A percentile compares a stretch with the other conserved stretches of the same genome.
phyloP scores from a whole-genome alignment of 1,140 invertebrate genomes.

The Drosophila mauritiana region DNA sequence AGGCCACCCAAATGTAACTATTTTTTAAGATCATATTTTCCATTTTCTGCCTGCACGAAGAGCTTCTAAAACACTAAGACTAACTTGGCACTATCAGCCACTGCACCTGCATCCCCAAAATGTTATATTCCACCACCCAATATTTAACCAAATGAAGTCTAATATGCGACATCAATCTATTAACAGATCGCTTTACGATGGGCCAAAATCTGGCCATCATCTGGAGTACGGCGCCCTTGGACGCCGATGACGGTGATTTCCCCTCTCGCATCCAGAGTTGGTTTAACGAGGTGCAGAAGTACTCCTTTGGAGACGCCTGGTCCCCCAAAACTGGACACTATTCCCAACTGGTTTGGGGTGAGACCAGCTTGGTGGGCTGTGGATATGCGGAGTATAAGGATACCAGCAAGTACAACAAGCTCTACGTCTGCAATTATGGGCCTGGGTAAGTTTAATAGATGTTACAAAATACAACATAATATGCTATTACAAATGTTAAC shows the following conservation, averaged over 20 bases:
- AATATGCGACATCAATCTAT: neutral
- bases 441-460: slow-evolving; percentile 87
- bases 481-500: too few species aligned
- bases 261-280: slow-evolving; percentile 90
- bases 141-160: neutral
- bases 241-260: slow-evolving; percentile 89
- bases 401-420: slow-evolving; percentile 89
- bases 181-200: slow-evolving; percentile 89
- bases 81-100: slow-evolving; percentile 45
- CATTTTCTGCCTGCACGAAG: slow-evolving; percentile 30
- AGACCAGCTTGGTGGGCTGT: slow-evolving; percentile 91
- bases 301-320: slow-evolving; percentile 88
- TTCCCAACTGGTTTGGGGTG: slow-evolving; percentile 93
- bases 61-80: slow-evolving; percentile 76
- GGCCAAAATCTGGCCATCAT: slow-evolving; percentile 93
- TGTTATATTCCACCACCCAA: neutral
- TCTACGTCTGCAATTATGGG: slow-evolving; percentile 95
- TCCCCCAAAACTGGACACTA: slow-evolving; percentile 91
- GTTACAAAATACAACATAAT: too few species aligned
- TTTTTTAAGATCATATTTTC: slow-evolving; percentile 28
- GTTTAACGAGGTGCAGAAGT: slow-evolving; percentile 92
- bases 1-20: neutral
- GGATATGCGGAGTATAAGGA: slow-evolving; percentile 93
- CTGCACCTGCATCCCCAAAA: neutral
- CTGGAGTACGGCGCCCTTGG: slow-evolving; percentile 90